These are phyloP conservation scores for Pachycephus smyrnensis DNA, from an alignment of 2,888 invertebrate species.

Conservation along the genomic window DNA sequence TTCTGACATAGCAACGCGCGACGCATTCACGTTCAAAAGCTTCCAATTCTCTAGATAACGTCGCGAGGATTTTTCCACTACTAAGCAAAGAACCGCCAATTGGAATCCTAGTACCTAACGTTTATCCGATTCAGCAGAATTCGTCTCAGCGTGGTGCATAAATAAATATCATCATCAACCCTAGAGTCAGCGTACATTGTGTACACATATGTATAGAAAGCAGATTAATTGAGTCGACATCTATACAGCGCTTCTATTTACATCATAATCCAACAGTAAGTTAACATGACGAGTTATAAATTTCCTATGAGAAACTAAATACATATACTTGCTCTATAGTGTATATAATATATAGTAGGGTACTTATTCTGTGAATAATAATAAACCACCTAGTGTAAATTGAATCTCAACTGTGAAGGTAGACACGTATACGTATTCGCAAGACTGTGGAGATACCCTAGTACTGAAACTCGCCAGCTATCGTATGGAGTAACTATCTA, in stretches of 20 bases:
- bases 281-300: too few species aligned
- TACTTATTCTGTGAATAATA: not conserved
- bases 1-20: not conserved
- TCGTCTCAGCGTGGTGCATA: not conserved
- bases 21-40: not conserved
- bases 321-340: not conserved
- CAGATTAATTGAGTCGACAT: too few species aligned
- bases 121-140: not conserved
- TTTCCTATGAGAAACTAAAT: not conserved
- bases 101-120: not conserved
- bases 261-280: too few species aligned
- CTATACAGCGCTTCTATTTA: too few species aligned
- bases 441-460: not conserved
- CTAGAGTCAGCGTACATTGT: not conserved
- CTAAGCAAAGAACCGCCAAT: not conserved
- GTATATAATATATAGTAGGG: not conserved
- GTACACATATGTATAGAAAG: too few species aligned
- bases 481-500: slow-evolving; percentile 23
- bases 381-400: not conserved
- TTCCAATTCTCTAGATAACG: not conserved
- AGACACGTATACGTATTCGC: not conserved
- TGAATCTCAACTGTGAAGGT: not conserved
- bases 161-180: not conserved
- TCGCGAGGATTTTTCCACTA: not conserved
- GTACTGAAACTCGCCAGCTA: slow-evolving; percentile 30